Base-by-base conservation (phyloP, 2,797 vertebrate species). In the Podargus strigoides region DNA sequence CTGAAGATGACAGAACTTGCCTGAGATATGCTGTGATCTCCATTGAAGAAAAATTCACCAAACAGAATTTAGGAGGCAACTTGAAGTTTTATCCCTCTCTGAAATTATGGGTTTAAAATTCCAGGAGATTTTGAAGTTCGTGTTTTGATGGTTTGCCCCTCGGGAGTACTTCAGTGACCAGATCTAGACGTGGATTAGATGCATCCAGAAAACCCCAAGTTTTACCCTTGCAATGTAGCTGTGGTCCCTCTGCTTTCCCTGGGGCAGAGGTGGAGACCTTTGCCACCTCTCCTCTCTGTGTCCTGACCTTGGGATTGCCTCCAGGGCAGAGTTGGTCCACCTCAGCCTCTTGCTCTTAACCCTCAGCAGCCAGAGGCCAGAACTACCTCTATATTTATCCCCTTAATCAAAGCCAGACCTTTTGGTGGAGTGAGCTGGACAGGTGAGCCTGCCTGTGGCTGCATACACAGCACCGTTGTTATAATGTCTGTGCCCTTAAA, bases 391-490 rank as follows among this genome's bases (percentile, higher is more conserved):
- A 0, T 58, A 63, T 90, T 89, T 90, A 67, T 41, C 6, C 20
- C 11, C 22, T 89, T 19, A 77, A 58, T 18, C 17, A 74, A 80
- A 80, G 28, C 47, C 64, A 85, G 21, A 5, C 30, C 44, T 36
- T 64, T 28, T 23, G 16, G 46, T 34, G n/a, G 72, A 83, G 20
- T 0, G 0, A 79, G 26, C 12, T 60, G 67, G 28, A 19, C 0
- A 1, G 19, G 36, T 47, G 30, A 81, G 6, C 4, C 60, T 89
- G 26, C 7, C 70, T 46, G 23, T 30, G 55, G 47, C 60, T 79
- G 34, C 20, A 32, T 13, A 12, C 2, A 3, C 10, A 37, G 32
- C 19, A 68, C 34, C 3, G 2, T 20, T 52, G 75, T 90, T 44
- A 49, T 22, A 28, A 15, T 41, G 22, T 27, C 53, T 56, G 19